Conservation (phyloP, 2,113 vertebrate species). For the Odocoileus hemionus region DNA sequence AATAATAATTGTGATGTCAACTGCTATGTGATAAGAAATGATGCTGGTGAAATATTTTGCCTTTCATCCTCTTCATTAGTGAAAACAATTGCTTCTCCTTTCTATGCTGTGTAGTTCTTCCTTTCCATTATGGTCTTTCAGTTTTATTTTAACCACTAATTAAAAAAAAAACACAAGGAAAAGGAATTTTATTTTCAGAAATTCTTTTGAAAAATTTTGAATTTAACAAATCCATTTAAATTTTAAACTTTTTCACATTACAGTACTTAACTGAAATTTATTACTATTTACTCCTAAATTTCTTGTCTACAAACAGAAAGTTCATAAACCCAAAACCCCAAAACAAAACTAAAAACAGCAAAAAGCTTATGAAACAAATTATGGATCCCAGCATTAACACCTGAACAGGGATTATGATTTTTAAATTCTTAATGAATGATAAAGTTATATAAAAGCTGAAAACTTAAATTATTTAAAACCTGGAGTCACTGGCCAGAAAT, state of each 20-base stretch:
- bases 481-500: background rate
- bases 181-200: background rate
- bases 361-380: background rate
- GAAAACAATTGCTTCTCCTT: background rate
- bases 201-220: background rate
- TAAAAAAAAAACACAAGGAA: background rate
- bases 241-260: background rate
- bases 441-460: background rate
- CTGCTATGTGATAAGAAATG: background rate
- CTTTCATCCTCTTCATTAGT: background rate
- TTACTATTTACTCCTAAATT: background rate
- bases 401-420: background rate
- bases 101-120: background rate
- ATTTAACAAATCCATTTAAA: background rate
- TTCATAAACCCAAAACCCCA: background rate
- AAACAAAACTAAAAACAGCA: background rate
- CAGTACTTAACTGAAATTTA: background rate
- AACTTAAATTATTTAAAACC: background rate
- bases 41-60: background rate
- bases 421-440: background rate
- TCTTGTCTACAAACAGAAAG: background rate
- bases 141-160: background rate
- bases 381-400: background rate
- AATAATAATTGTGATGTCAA: background rate
- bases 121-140: background rate